Evolutionary conservation across 1,140 invertebrate genomes (phyloP), one percentile per base, ranked within the genome.

Genomic region (Zelostemma sp.): DNA sequence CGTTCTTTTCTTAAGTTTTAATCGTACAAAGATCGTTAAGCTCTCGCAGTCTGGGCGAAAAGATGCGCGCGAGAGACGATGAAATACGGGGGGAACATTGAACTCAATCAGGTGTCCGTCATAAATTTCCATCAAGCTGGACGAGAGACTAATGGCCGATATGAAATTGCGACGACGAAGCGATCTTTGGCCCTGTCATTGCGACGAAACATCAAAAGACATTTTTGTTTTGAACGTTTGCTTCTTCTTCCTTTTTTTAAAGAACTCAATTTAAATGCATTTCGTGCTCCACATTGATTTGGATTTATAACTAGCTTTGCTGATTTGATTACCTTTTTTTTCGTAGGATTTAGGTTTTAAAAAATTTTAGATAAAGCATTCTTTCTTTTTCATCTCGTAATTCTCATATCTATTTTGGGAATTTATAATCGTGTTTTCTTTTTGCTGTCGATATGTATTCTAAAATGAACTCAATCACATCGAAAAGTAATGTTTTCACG

Each of bases 91-190:
- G 75, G 76, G 80, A 77, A 76, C 79, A 75, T 82, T 83, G 80
- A 83, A 81, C 81, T 78, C 81, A 83, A 83, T 83, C 81, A 83
- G 80, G 80, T 79, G 79, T 76, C 63, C 73, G 78, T 81, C 81
- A 80, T 83, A 83, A 83, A 83, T 81, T 81, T 80, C 80, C 80
- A 83, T 83, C 81, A 81, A 76, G 74, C 70, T 67, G 64, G 70
- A 25, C 62, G 57, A 54, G 60, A 50, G 60, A 70, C 62, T 73
- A 72, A 73, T 75, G 67, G 70, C 50, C 64, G 72, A 75, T 71
- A 70, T 65, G 47, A 73, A 74, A 73, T 76, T 69, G 66, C 72
- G 53, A 35, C 12, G 28, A 35, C 46, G 65, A 60, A 68, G 69
- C 51, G 49, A 48, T 48, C 38, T 18, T 12, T 18, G 12, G 12